A percentile compares a stretch with the other conserved stretches of the same genome.
phyloP scores from a whole-genome alignment of 2,797 vertebrate genomes.

The Lacerta viridis region DNA sequence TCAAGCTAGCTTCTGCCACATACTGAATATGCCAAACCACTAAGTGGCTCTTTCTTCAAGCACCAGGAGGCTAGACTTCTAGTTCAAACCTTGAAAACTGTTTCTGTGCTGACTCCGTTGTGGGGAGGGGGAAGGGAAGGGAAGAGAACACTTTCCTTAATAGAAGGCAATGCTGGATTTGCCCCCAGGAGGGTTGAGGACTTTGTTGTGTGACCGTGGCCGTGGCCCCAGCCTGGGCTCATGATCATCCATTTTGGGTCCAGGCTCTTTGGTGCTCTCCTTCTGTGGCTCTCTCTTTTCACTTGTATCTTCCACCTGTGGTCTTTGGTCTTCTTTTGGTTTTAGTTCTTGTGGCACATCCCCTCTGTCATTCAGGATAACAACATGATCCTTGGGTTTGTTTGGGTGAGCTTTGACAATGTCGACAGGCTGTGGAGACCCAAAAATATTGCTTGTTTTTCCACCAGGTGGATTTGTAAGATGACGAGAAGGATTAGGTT shows the following conservation, averaged over 20 bases:
- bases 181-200: conserved; percentile 94
- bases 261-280: conserved; percentile 70
- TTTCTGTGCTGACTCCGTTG: conserved; percentile 64
- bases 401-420: no score
- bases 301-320: conserved; percentile 64
- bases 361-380: no score
- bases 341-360: no score
- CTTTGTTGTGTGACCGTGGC: conserved; percentile 95
- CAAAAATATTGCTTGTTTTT: no score
- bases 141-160: conserved; percentile 72
- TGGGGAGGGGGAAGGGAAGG: background rate
- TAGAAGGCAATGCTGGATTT: conserved; percentile 97
- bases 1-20: background rate
- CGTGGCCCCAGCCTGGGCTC: conserved; percentile 93
- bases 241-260: conserved; percentile 84
- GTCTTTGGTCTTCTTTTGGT: conserved; percentile 58
- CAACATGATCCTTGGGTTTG: no score
- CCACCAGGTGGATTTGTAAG: no score
- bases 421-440: no score
- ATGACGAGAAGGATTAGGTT: no score
- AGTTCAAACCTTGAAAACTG: background rate
- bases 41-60: conserved; percentile 38
- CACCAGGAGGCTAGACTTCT: background rate
- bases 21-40: background rate
- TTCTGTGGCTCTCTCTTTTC: conserved; percentile 71